Evolutionary conservation across 2,113 vertebrate genomes (phyloP).

Genomic region (Platycercus adscitus): DNA sequence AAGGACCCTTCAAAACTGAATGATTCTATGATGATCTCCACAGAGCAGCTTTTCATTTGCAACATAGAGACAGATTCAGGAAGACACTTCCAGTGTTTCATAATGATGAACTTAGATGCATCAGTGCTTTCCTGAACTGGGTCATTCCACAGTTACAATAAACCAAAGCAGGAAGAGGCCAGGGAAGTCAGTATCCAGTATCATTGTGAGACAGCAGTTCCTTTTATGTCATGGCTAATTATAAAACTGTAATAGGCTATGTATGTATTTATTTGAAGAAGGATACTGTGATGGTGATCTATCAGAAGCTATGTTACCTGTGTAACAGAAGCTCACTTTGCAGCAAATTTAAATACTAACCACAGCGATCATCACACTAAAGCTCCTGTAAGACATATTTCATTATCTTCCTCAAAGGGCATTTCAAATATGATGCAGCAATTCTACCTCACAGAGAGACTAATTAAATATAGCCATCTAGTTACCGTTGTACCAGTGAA

Average conservation of each 20-base stretch:
- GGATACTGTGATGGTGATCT: neutral
- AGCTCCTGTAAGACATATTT: neutral
- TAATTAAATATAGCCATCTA: constrained; percentile 2
- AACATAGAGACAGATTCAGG: neutral
- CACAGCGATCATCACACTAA: neutral
- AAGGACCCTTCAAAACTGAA: neutral
- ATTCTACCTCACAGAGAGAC: neutral
- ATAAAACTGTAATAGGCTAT: neutral
- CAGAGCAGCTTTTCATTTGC: neutral
- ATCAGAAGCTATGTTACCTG: neutral
- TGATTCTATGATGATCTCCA: neutral
- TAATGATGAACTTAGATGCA: neutral
- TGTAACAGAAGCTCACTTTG: neutral
- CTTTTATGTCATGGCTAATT: neutral
- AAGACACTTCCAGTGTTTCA: neutral
- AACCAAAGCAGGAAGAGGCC: neutral
- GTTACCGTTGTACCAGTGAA: neutral
- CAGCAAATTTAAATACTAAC: neutral
- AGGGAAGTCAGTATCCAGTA: neutral
- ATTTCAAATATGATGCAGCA: constrained; percentile 13
- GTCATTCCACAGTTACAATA: neutral
- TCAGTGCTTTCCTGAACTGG: neutral
- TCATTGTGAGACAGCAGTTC: neutral
- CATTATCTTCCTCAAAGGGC: constrained; percentile 5
- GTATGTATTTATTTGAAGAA: neutral